Evolutionary conservation across 2,113 vertebrate species (phyloP).

Genomic region (Lontra canadensis): DNA sequence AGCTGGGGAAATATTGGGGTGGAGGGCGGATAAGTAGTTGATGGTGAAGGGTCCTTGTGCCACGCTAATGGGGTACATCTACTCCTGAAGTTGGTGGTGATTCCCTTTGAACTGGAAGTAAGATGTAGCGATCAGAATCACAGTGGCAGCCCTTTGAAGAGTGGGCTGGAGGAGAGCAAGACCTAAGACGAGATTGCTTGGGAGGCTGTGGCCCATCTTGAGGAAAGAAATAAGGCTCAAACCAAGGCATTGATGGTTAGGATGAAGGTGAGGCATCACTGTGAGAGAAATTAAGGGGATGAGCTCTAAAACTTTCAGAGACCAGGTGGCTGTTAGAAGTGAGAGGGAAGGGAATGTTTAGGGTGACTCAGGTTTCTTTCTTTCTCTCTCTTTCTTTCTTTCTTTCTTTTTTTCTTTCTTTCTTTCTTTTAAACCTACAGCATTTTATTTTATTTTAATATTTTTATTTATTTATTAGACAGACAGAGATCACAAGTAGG

Average conservation of each 20-base stretch:
- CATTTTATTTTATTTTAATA: no score
- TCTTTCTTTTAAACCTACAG: no score
- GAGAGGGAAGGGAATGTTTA: not conserved
- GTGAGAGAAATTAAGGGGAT: not conserved
- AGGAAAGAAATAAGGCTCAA: not conserved
- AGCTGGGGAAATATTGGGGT: not conserved
- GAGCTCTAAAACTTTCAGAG: not conserved
- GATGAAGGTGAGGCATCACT: not conserved
- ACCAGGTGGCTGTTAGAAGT: not conserved
- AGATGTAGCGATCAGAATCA: not conserved
- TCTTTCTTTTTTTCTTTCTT: no score
- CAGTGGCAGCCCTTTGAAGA: not conserved
- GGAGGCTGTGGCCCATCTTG: not conserved
- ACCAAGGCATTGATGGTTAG: not conserved
- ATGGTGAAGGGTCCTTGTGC: not conserved
- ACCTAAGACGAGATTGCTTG: not conserved
- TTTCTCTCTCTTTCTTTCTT: no score
- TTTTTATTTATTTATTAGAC: no score
- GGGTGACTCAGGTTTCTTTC: not conserved
- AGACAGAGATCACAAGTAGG: no score
- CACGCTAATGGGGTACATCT: not conserved
- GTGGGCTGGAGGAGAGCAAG: not conserved
- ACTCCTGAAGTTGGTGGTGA: not conserved
- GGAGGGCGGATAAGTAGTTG: not conserved
- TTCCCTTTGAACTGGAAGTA: not conserved